phyloP scores from a whole-genome alignment of 2,888 invertebrate species.

The Rhopalosiphum nymphaeae region DNA sequence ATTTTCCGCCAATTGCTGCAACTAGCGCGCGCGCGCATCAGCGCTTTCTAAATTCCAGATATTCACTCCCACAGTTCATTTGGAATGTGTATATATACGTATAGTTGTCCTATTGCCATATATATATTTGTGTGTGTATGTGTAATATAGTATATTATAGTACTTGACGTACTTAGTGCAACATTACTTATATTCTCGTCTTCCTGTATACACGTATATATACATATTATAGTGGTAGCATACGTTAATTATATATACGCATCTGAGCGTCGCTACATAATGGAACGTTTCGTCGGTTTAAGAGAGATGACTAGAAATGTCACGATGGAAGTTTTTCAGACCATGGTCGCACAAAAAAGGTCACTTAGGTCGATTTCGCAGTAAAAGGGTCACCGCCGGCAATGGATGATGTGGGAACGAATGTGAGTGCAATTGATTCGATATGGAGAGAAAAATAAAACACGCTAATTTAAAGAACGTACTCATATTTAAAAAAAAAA shows the following conservation, averaged over 20 bases:
- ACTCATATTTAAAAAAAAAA: not conserved
- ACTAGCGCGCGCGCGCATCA: conserved; percentile 2
- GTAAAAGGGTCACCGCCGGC: conserved; percentile 18
- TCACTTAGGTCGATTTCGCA: conserved; percentile 13
- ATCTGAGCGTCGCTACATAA: conserved; percentile 1
- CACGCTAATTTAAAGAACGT: not conserved
- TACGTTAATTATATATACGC: not conserved
- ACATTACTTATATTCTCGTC: not conserved
- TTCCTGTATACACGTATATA: not conserved
- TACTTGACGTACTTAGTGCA: not conserved
- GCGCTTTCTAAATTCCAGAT: conserved; percentile 48
- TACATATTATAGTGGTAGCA: not conserved
- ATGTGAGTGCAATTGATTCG: not conserved
- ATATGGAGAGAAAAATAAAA: not conserved
- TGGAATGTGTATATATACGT: not conserved
- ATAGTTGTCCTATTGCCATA: not conserved
- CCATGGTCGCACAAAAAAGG: conserved; percentile 29
- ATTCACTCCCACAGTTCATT: conserved; percentile 34
- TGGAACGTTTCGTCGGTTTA: not conserved
- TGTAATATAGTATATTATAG: not conserved
- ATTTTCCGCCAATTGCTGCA: conserved; percentile 34
- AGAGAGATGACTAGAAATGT: conserved; percentile 31
- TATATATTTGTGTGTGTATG: not conserved
- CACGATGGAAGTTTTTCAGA: conserved; percentile 38
- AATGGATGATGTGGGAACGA: not conserved